Conservation (phyloP, 2,113 vertebrate genomes). For the Cichladusa arquata region DNA sequence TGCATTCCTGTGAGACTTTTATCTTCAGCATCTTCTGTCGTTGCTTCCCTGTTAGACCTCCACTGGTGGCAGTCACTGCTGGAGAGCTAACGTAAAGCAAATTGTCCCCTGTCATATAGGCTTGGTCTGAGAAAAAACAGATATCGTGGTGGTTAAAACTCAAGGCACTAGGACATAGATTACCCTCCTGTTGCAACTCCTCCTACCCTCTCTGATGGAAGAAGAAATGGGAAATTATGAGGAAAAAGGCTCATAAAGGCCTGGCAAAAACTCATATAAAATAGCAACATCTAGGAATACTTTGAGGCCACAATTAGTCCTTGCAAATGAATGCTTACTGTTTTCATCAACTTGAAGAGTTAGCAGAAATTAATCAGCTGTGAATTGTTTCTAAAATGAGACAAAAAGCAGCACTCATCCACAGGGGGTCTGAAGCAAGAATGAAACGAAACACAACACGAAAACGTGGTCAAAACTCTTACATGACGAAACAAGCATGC, state of each 20-base stretch:
- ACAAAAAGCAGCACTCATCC: background rate
- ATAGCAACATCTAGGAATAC: background rate
- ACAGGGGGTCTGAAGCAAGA: background rate
- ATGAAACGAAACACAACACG: background rate
- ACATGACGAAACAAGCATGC: background rate
- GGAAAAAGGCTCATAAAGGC: background rate
- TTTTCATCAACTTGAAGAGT: background rate
- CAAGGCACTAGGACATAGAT: background rate
- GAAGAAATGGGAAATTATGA: background rate
- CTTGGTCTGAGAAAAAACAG: background rate
- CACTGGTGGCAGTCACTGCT: background rate
- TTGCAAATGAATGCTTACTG: background rate
- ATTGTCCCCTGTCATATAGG: background rate
- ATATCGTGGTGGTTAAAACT: background rate
- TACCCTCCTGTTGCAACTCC: background rate
- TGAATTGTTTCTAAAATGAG: constrained; percentile 40
- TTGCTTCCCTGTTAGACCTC: background rate
- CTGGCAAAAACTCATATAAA: background rate
- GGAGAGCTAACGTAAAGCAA: background rate
- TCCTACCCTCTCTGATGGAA: background rate
- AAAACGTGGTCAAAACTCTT: background rate
- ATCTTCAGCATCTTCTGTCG: background rate
- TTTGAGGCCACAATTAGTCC: background rate
- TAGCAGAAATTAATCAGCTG: constrained; percentile 3
- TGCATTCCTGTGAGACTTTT: background rate